Evolutionary conservation across 2,113 vertebrate genomes (phyloP).

Genomic region (Saccopteryx leptura): DNA sequence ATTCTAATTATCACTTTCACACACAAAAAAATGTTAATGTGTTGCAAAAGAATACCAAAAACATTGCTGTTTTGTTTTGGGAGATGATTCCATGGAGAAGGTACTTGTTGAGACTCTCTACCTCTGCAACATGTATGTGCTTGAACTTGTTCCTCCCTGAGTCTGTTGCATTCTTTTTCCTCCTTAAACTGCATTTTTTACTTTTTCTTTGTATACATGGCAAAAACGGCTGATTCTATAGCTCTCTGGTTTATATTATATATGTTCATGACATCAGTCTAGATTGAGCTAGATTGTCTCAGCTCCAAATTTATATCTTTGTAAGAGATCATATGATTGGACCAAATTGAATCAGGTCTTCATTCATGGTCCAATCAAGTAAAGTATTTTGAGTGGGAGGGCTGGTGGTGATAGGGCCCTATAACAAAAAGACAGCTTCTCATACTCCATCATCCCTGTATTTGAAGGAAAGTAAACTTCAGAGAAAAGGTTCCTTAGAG

Average conservation of each 20-base stretch:
- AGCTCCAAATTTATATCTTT: not conserved
- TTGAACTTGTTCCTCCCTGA: not conserved
- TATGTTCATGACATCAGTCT: not conserved
- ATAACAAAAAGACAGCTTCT: not conserved
- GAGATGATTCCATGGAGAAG: not conserved
- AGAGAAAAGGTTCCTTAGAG: not conserved
- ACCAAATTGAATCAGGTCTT: not conserved
- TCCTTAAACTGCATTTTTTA: conserved; percentile 2
- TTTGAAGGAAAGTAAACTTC: conserved; percentile 8
- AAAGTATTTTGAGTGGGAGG: not conserved
- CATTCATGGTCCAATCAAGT: not conserved
- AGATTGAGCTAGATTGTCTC: not conserved
- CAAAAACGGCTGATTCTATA: not conserved
- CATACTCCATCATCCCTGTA: not conserved
- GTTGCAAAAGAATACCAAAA: not conserved
- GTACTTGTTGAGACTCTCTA: not conserved
- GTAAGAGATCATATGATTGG: not conserved
- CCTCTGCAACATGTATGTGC: not conserved
- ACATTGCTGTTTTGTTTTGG: not conserved
- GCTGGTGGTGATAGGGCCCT: not conserved
- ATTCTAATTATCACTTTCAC: not conserved
- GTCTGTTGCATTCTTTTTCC: not conserved
- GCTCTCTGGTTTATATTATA: not conserved
- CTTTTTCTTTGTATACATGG: not conserved
- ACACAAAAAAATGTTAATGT: not conserved